Base-by-base conservation (phyloP, 2,113 vertebrate species). In the Rhineura floridana region DNA sequence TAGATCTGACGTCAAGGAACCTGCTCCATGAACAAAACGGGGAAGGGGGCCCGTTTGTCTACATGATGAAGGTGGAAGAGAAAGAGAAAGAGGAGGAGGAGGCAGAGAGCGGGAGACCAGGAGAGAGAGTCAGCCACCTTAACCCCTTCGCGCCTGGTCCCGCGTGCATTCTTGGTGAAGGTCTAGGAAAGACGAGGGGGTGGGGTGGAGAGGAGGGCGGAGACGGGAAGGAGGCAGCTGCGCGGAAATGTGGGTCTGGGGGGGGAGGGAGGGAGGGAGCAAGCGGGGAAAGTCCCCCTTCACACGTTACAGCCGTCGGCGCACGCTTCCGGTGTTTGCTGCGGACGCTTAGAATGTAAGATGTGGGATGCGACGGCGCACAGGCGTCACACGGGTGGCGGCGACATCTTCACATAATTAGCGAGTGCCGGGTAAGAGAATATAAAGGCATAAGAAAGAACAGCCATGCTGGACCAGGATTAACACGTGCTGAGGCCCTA, bases 1-100 rank as follows among this genome's bases (percentile, higher is more conserved):
- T 93, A 92, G 92, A 91, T 86, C 87, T 96, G 96, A 97, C 96
- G 96, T 97, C 96, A 96, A 93, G 93, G 89, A 79, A 67, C 52
- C 89, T 13, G 88, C 93, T 84, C 69, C 86, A 88, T 79, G 23
- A 82, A 67, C 55, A 89, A 65, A 72, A 50, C 30, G 59, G 69
- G 55, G 82, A 87, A 67, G 36, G 91, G 86, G 75, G 67, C 89
- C 88, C 86, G 59, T 15, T 59, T 80, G 85, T 73, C 87, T 91
- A 91, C 91, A 72, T 88, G 80, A 0, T 82, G 86, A 39, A 42
- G 62, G 52, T 25, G 76, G 25, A 28, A 17, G 70, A 62, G 39
- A 65, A 39, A 30, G 83, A 1, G 33, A 11, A 65, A 44, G 48
- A 25, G 67, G 78, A 39, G n/a, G 77, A 42, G 75, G n/a, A 30